Base-by-base conservation (phyloP, 2,888 invertebrate species). In the Oxyteleia sp. region DNA sequence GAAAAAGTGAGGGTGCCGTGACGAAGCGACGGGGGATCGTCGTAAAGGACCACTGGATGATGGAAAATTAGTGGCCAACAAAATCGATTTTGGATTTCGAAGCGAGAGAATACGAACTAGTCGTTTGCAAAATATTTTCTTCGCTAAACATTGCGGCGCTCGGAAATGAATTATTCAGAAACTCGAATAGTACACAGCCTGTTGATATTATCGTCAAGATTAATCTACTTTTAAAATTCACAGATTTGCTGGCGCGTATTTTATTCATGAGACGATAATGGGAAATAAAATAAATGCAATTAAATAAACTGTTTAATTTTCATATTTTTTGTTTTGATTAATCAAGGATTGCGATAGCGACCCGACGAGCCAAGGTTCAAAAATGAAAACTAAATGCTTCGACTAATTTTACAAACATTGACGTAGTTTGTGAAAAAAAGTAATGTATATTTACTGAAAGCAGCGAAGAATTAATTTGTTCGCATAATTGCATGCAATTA, bases 11-110 rank as follows among this genome's bases (percentile, higher is more conserved):
- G 90, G 89, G 89, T 87, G 88, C 85, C 85, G 85, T 87, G 85
- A 64, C 80, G 84, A 79, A 81, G 82, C 87, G 68, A 72, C 71
- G 75, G 88, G 88, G 85, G 87, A 82, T 87, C 83, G 51, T 64
- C 57, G 47, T 79, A 69, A 79, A 85, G 75, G 72, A 78, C 61
- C 75, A 53, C 41, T 63, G 69, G 75, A 69, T 75, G 86, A 89
- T 89, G 86, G 87, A 87, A 89, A 90, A 90, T 91, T 90, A 90
- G 90, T 89, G 89, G 87, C 87, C 86, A 82, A 88, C 87, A 83
- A 87, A 89, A 90, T 89, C 89, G 90, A 90, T 91, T 89, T 87
- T 76, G 84, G 81, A 88, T 88, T 89, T 87, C 63, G 81, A 79
- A 47, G 45, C 53, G 1, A 20, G 18, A 35, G 23, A n/a, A n/a